Evolutionary conservation across 35 echinoderm and acorn worm genomes (phyloP).

Genomic region (Anneissia japonica): DNA sequence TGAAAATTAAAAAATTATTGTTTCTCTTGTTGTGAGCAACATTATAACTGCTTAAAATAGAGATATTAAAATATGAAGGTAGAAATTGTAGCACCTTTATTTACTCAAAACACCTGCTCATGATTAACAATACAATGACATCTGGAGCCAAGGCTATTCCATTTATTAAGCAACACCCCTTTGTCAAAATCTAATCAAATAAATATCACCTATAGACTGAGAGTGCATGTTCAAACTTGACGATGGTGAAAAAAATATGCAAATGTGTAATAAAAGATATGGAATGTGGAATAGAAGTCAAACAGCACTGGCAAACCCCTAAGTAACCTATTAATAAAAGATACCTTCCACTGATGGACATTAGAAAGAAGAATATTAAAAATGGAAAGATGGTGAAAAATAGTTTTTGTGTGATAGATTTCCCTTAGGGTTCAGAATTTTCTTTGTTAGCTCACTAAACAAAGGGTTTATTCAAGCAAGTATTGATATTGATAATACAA

Average conservation of each 20-base stretch:
- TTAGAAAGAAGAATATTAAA: neutral
- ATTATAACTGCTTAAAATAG: too few species aligned
- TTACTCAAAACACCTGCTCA: neutral
- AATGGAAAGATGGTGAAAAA: neutral
- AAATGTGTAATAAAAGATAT: neutral
- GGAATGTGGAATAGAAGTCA: neutral
- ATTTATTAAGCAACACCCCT: neutral
- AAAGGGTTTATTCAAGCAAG: neutral
- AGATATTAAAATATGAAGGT: neutral
- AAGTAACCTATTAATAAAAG: neutral
- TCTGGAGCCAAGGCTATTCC: neutral
- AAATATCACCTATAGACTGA: neutral
- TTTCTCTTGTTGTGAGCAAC: too few species aligned
- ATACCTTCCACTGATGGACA: neutral
- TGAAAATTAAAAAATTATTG: too few species aligned
- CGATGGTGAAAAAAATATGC: neutral
- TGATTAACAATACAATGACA: neutral
- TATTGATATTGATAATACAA: neutral
- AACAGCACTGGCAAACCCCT: neutral
- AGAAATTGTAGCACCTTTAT: neutral
- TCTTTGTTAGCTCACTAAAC: neutral
- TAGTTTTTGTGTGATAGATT: neutral
- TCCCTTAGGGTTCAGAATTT: neutral
- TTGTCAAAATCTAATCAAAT: neutral
- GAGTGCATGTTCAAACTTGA: too few species aligned